Conservation (phyloP, 2,888 invertebrate genomes). For the Polydesmus complanatus region DNA sequence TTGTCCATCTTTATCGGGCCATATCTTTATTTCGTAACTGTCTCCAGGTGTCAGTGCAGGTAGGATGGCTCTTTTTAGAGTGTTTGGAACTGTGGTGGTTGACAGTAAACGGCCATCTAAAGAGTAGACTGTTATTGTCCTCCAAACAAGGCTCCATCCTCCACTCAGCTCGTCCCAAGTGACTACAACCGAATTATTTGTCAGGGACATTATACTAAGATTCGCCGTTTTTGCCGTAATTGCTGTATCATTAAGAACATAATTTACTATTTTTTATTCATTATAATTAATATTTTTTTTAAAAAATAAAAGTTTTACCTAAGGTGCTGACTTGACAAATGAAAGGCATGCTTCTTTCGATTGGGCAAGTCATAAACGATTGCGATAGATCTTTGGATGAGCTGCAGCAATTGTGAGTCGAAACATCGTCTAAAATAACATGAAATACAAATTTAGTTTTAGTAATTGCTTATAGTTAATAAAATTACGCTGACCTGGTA, state of each 20-base stretch:
- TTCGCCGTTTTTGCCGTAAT: background rate
- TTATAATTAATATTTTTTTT: background rate
- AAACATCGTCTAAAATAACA: background rate
- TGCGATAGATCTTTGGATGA: background rate
- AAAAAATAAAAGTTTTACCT: slow-evolving; percentile 1
- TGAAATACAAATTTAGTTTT: background rate
- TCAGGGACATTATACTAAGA: background rate
- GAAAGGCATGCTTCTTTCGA: slow-evolving; percentile 1
- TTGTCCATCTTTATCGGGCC: slow-evolving; percentile 10
- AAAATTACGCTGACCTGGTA: too few relatives aligned
- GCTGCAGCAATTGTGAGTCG: background rate
- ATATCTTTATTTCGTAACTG: slow-evolving; percentile 1
- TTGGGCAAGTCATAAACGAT: background rate
- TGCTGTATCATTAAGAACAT: background rate
- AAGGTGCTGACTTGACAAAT: slow-evolving; percentile 1
- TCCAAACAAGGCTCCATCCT: slow-evolving; percentile 9
- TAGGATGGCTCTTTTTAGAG: background rate
- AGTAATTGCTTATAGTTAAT: background rate
- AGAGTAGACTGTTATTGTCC: slow-evolving; percentile 3
- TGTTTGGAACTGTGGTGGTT: background rate
- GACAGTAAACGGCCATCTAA: background rate
- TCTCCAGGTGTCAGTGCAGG: background rate
- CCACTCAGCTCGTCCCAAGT: slow-evolving; percentile 1
- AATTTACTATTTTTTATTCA: background rate
- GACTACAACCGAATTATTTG: slow-evolving; percentile 9